A percentile compares a stretch with the other conserved stretches of the same genome.
Conservation (phyloP, 2,113 vertebrate genomes). For the Macquaria australasica region DNA sequence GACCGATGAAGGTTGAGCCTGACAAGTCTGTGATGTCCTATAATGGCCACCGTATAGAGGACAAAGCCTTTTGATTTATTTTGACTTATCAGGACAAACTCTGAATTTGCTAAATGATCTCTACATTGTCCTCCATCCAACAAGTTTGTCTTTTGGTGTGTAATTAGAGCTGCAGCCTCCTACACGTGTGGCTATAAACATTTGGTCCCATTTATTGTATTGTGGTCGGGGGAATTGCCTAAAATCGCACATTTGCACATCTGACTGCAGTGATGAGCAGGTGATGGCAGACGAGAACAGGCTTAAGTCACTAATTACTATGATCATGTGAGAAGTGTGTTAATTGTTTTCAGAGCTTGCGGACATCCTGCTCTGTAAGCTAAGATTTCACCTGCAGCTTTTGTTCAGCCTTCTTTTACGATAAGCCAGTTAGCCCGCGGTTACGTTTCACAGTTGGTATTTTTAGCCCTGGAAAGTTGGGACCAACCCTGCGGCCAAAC, state of each 20-base stretch:
- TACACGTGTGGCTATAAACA: background rate
- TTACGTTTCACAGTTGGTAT: conserved; percentile 34
- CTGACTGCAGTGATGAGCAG: background rate
- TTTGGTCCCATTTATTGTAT: background rate
- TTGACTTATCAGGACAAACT: background rate
- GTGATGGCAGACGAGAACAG: background rate
- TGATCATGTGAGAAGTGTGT: background rate
- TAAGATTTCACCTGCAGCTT: conserved; percentile 17
- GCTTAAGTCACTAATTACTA: background rate
- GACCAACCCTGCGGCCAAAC: conserved; percentile 5
- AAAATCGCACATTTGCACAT: background rate
- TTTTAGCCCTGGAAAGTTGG: conserved; percentile 25
- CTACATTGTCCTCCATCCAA: background rate
- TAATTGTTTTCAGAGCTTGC: background rate
- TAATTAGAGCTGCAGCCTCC: background rate
- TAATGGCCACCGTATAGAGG: too few species aligned
- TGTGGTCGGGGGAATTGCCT: background rate
- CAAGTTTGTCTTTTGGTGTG: background rate
- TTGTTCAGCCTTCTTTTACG: conserved; percentile 13
- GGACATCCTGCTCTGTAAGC: background rate
- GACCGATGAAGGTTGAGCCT: background rate
- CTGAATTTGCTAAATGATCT: background rate
- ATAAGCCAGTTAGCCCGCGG: background rate
- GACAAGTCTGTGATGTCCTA: background rate
- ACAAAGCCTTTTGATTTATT: background rate